Evolutionary conservation across 2,113 vertebrate genomes (phyloP), one percentile per base, ranked within the genome.

Genomic region (Otus sunia): DNA sequence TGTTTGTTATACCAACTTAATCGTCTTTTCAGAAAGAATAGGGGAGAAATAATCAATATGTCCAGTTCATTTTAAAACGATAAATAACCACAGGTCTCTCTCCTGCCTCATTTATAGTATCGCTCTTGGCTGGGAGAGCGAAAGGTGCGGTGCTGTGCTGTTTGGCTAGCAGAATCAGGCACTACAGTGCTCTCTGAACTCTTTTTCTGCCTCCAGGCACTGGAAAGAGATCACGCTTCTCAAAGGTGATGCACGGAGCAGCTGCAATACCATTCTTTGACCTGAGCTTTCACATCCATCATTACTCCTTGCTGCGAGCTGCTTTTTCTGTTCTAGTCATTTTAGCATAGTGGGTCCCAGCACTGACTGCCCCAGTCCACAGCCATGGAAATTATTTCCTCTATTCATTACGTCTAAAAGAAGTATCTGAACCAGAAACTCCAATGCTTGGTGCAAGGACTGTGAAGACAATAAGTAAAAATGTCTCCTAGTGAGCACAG

Each of bases 41-140:
- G 55, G 50, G 22, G 34, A 12, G 87, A 96, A 96, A 82, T 78
- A 96, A 97, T 97, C 91, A 96, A 96, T 96, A 95, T 68, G 53
- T 69, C 45, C 43, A 64, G 96, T 96, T 96, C 49, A 90, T 96
- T 95, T 93, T 29, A 90, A 91, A 96, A 60, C 5, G 9, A 94
- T 94, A 91, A 95, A 94, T 95, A 95, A 96, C 60, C 47, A 53
- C 52, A 78, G 49, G 52, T 71, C 30, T 91, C 34, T 89, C 60
- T 77, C 56, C 53, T 83, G 45, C 50, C 73, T 96, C 0, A 2
- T 86, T 27, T 59, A 14, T 47, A 47, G 43, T 18, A 75, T 27
- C 2, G 17, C 53, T 87, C 15, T 87, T 2, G 15, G 53, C 37
- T 81, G 66, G 37, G 43, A 91, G 29, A 79, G 36, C 1, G 5